Conservation (phyloP, 2,797 vertebrate species). For the Lagocephalus sceleratus region DNA sequence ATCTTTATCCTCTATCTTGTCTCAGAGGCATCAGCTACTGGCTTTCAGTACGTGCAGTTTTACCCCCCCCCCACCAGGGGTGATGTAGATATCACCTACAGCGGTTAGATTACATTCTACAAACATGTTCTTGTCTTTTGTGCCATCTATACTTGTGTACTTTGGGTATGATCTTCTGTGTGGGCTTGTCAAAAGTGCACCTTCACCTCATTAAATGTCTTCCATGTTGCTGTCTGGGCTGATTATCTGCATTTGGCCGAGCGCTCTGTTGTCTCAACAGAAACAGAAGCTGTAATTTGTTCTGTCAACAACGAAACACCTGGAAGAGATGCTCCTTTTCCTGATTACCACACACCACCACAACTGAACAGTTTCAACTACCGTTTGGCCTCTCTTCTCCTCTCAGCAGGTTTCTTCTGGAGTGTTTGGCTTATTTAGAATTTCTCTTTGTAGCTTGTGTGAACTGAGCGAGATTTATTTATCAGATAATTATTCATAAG, state of each 20-base stretch:
- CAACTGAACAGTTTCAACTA: conserved; percentile 31
- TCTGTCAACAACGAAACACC: conserved; percentile 30
- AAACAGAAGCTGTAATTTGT: conserved; percentile 27
- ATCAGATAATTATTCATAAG: too few relatives aligned
- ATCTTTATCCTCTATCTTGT: too few relatives aligned
- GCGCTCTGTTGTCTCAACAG: background rate
- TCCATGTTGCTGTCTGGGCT: background rate
- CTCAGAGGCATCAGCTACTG: too few relatives aligned
- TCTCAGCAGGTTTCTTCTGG: conserved; percentile 14
- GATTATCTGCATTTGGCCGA: background rate
- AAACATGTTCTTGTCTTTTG: too few relatives aligned
- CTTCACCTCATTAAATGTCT: background rate
- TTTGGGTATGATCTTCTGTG: background rate
- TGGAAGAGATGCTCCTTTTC: conserved; percentile 23
- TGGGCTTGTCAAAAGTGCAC: background rate
- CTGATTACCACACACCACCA: conserved; percentile 22
- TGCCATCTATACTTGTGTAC: background rate
- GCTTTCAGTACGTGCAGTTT: too few relatives aligned
- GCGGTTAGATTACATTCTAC: too few relatives aligned
- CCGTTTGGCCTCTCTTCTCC: conserved; percentile 11
- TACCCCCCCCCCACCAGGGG: too few relatives aligned
- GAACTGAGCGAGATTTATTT: too few relatives aligned
- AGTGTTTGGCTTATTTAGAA: background rate
- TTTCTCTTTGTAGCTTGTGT: too few relatives aligned
- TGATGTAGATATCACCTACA: too few relatives aligned